phyloP scores from a whole-genome alignment of 2,797 vertebrate genomes.

The Huso huso region DNA sequence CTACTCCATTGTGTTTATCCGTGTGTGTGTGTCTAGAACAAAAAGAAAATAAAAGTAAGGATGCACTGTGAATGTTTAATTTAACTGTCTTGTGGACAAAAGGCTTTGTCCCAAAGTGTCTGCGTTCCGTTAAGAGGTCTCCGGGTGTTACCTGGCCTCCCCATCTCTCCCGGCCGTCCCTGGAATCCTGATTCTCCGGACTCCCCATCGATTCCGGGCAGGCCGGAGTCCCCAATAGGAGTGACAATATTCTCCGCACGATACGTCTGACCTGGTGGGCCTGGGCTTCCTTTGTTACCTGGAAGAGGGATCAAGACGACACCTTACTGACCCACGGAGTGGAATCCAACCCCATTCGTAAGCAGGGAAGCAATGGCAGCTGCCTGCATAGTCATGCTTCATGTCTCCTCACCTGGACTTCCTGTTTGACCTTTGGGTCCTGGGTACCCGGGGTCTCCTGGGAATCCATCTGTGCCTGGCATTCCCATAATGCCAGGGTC shows the following conservation, averaged over 20 bases:
- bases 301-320: no score
- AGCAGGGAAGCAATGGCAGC: no score
- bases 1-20: no score
- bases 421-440: constrained; percentile 73
- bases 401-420: constrained; percentile 55
- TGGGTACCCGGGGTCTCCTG: constrained; percentile 69
- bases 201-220: constrained; percentile 19
- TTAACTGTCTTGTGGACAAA: no score
- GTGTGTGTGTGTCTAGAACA: no score
- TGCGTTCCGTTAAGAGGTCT: background rate
- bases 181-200: constrained; percentile 23
- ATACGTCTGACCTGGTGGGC: no score
- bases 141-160: background rate
- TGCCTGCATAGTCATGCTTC: background rate
- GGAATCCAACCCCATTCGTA: no score
- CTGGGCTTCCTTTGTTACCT: no score
- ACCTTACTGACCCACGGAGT: no score
- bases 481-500: constrained; percentile 66
- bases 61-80: no score
- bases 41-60: no score
- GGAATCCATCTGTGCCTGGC: constrained; percentile 64
- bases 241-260: fast-evolving
- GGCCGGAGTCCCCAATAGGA: constrained; percentile 32
- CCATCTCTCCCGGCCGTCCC: constrained; percentile 24
- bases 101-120: no score